Conservation (phyloP, 2,888 invertebrate species). For the Artemia sinica region DNA sequence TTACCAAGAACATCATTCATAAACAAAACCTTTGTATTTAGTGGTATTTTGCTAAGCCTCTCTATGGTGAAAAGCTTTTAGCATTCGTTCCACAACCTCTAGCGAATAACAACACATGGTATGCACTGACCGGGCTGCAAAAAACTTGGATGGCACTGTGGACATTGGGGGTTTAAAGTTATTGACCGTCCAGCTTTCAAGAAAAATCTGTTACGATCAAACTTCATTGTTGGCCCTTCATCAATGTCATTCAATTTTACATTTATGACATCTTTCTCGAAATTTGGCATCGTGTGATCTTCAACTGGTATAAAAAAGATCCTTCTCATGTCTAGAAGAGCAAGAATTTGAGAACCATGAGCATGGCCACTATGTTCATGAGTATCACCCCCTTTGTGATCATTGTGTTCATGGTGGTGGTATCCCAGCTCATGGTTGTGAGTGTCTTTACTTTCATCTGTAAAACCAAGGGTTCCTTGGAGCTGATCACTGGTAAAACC, state of each 20-base stretch:
- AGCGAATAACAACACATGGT: conserved; percentile 41
- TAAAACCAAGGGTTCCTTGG: too few relatives aligned
- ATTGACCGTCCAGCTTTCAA: not conserved
- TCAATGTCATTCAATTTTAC: not conserved
- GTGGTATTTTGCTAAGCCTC: too few relatives aligned
- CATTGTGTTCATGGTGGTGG: too few relatives aligned
- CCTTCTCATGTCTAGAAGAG: not conserved
- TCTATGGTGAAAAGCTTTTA: too few relatives aligned
- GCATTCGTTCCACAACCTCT: not conserved
- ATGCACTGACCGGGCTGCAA: conserved; percentile 44
- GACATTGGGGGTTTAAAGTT: not conserved
- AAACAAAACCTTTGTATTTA: too few relatives aligned
- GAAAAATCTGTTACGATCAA: not conserved
- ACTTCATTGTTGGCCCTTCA: not conserved
- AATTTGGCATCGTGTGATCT: conserved; percentile 1
- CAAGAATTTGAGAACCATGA: not conserved
- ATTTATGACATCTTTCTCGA: not conserved
- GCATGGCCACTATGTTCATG: too few relatives aligned
- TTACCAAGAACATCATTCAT: too few relatives aligned
- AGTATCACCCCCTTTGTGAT: too few relatives aligned
- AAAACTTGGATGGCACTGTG: conserved; percentile 44
- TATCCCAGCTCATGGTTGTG: too few relatives aligned
- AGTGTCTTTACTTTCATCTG: too few relatives aligned
- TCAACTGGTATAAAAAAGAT: conserved; percentile 10
- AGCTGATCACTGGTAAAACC: too few relatives aligned